These are phyloP conservation scores for Globia sparganii DNA, from an alignment of 2,888 invertebrate genomes.

Conservation along the genomic window DNA sequence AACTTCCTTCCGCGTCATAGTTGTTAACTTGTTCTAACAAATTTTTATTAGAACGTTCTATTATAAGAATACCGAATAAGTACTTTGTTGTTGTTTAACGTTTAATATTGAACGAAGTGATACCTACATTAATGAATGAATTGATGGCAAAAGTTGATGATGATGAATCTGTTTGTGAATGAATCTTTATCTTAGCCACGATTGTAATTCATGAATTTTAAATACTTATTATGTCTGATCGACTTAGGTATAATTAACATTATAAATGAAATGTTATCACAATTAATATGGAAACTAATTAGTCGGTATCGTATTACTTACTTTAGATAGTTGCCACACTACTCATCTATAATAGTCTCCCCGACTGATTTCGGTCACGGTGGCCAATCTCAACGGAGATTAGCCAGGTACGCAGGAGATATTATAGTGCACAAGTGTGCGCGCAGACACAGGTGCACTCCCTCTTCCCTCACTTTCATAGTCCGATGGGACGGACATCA, in stretches of 20 bases:
- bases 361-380: too few relatives aligned
- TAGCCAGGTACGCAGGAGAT: too few relatives aligned
- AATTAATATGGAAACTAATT: constrained; percentile 23
- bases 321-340: constrained; percentile 3
- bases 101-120: not conserved
- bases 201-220: constrained; percentile 9
- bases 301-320: constrained; percentile 6
- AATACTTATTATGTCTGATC: constrained; percentile 8
- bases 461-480: too few relatives aligned
- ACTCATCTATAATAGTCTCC: too few relatives aligned
- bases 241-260: constrained; percentile 22
- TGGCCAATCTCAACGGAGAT: too few relatives aligned
- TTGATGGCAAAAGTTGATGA: not conserved
- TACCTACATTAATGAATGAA: not conserved
- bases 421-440: too few relatives aligned
- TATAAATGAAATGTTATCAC: constrained; percentile 28
- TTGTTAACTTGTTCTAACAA: constrained; percentile 3
- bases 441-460: too few relatives aligned
- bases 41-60: constrained; percentile 29
- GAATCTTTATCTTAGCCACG: constrained; percentile 8
- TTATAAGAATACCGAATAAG: constrained; percentile 5
- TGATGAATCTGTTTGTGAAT: constrained; percentile 30
- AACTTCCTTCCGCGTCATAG: constrained; percentile 4
- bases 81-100: not conserved
- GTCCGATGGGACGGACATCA: too few relatives aligned